Evolutionary conservation across 2,888 invertebrate species (phyloP).

Genomic region (Chrysotoxum bicinctum): DNA sequence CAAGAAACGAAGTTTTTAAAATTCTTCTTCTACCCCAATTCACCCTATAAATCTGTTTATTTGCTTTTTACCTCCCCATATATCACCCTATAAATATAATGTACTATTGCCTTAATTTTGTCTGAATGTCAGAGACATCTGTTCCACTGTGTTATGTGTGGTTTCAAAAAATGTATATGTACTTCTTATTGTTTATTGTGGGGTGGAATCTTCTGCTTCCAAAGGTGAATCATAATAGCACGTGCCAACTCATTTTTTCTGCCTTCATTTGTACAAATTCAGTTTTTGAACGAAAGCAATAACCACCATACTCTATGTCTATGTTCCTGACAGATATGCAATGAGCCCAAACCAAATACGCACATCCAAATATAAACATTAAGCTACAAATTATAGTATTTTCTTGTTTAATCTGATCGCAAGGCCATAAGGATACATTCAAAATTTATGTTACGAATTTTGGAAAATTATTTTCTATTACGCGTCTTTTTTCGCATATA

Average conservation of each 20-base stretch:
- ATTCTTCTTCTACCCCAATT: too few relatives aligned
- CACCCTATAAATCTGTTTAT: too few relatives aligned
- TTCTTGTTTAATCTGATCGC: slow-evolving; percentile 69
- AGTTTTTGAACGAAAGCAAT: slow-evolving; percentile 18
- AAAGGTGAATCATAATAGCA: background rate
- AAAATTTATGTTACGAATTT: slow-evolving; percentile 70
- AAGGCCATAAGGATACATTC: slow-evolving; percentile 68
- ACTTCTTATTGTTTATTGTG: background rate
- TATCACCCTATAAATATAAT: too few relatives aligned
- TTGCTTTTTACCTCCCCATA: too few relatives aligned
- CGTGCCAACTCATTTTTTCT: background rate
- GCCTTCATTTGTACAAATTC: slow-evolving; percentile 17
- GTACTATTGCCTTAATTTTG: too few relatives aligned
- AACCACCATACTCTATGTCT: background rate
- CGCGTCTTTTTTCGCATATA: background rate
- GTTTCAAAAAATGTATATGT: background rate
- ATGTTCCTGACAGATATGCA: slow-evolving; percentile 37
- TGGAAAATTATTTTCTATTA: slow-evolving; percentile 68
- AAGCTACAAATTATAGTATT: slow-evolving; percentile 71
- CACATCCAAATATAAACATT: slow-evolving; percentile 34
- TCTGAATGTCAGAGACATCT: too few relatives aligned
- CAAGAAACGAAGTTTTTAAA: too few relatives aligned
- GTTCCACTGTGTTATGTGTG: background rate
- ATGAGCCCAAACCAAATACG: background rate
- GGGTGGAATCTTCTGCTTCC: background rate